phyloP scores from a whole-genome alignment of 2,888 invertebrate species.

The Chloromyia formosa region DNA sequence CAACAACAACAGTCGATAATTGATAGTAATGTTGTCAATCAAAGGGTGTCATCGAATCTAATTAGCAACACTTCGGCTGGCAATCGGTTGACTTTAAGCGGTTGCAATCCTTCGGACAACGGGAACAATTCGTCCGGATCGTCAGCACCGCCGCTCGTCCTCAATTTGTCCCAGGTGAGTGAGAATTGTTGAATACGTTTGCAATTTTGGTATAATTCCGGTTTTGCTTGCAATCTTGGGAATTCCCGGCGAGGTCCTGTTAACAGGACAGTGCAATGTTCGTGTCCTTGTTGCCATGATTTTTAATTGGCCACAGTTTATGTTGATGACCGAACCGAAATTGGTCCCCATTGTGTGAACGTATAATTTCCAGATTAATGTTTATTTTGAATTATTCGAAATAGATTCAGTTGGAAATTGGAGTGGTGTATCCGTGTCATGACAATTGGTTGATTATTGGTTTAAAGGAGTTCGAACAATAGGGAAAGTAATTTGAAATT shows the following conservation, averaged over 20 bases:
- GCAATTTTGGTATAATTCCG: not conserved
- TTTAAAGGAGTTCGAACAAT: no score
- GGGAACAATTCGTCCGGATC: constrained; percentile 44
- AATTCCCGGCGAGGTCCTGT: constrained; percentile 7
- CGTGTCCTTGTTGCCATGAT: constrained; percentile 8
- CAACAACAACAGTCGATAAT: constrained; percentile 61
- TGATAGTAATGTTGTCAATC: constrained; percentile 66
- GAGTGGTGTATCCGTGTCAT: not conserved
- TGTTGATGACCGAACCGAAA: not conserved
- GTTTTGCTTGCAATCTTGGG: constrained; percentile 15
- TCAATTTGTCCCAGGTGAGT: constrained; percentile 77
- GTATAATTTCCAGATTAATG: not conserved
- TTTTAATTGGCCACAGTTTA: constrained; percentile 39
- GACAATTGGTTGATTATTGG: no score
- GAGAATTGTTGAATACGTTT: not conserved
- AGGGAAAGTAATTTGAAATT: no score
- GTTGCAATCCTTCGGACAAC: constrained; percentile 49
- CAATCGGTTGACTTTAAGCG: constrained; percentile 50
- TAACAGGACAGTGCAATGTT: not conserved
- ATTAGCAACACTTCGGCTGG: constrained; percentile 52
- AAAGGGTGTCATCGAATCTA: constrained; percentile 61
- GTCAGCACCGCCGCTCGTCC: constrained; percentile 71
- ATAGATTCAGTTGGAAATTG: not conserved
- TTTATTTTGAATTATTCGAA: not conserved
- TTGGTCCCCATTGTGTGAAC: constrained; percentile 1